These are phyloP conservation scores for Campoletis sonorensis DNA, from an alignment of 1,140 invertebrate genomes.

Conservation along the genomic window DNA sequence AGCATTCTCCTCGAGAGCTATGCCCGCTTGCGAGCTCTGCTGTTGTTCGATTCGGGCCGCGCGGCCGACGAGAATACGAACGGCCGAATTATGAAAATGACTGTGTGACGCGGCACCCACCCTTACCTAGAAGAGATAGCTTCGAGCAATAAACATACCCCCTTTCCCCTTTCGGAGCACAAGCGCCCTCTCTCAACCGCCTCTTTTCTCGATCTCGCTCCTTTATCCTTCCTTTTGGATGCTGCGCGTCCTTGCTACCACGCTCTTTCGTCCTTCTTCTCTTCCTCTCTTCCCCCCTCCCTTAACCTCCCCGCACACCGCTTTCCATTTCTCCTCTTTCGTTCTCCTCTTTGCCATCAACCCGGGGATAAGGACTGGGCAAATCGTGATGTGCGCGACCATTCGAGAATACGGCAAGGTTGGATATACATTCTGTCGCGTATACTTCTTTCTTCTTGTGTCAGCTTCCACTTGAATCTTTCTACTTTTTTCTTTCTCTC, in stretches of 20 bases:
- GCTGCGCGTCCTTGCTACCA: not conserved
- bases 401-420: conserved; percentile 13
- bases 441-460: conserved; percentile 5
- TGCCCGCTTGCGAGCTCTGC: conserved; percentile 66
- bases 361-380: conserved; percentile 52
- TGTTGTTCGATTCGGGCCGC: conserved; percentile 64
- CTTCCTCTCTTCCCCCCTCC: not conserved
- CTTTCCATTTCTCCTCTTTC: conserved; percentile 25
- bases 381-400: conserved; percentile 31
- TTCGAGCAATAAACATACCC: conserved; percentile 75
- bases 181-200: not conserved
- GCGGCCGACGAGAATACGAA: conserved; percentile 76
- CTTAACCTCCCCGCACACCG: too few species aligned
- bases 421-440: conserved; percentile 36
- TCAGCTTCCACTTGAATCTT: conserved; percentile 9
- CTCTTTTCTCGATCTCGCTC: conserved; percentile 12
- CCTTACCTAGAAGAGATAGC: conserved; percentile 74
- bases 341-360: conserved; percentile 34
- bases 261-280: conserved; percentile 37
- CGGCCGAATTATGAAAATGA: conserved; percentile 80
- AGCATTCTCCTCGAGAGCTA: conserved; percentile 71
- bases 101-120: conserved; percentile 74
- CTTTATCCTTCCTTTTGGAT: conserved; percentile 18
- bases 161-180: conserved; percentile 46
- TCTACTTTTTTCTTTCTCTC: not conserved